Percentiles rank a stretch among this genome's conserved stretches.
Evolutionary conservation across 2,888 invertebrate species (phyloP).

Genomic region (Adelognathus sp.): DNA sequence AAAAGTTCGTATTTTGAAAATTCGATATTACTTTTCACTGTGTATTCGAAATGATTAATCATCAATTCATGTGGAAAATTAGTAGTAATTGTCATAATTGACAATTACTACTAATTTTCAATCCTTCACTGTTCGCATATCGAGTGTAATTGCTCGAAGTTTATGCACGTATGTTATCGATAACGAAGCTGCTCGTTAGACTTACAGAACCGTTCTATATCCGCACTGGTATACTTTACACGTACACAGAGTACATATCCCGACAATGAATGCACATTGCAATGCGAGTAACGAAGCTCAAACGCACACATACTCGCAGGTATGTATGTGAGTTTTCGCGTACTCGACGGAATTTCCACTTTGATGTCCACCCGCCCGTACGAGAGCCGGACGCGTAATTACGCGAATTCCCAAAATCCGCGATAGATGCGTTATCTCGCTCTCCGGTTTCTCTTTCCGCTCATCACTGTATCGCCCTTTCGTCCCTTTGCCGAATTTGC

Average conservation of each 20-base stretch:
- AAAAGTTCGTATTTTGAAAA: too few relatives aligned
- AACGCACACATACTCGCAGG: neutral
- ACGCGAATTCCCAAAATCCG: slow-evolving; percentile 49
- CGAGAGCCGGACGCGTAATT: slow-evolving; percentile 52
- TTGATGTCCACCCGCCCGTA: slow-evolving; percentile 48
- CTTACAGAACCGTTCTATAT: neutral
- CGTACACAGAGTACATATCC: neutral
- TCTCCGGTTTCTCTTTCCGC: slow-evolving; percentile 4
- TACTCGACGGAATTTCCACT: slow-evolving; percentile 45
- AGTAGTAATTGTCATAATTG: too few relatives aligned
- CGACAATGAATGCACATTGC: neutral
- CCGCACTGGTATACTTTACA: too few relatives aligned
- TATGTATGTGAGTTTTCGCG: slow-evolving; percentile 16
- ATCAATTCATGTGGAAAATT: too few relatives aligned
- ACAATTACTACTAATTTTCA: too few relatives aligned
- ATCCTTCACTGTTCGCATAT: too few relatives aligned
- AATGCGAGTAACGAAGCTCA: slow-evolving; percentile 25
- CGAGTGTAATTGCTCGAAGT: neutral
- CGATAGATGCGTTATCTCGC: neutral
- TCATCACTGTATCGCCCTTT: neutral
- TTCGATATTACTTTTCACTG: too few relatives aligned
- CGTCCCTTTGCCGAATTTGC: neutral
- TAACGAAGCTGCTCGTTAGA: neutral
- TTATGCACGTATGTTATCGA: neutral
- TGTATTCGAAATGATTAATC: too few relatives aligned